phyloP scores from a whole-genome alignment of 2,797 vertebrate genomes.

The Hoplostethus atlanticus region DNA sequence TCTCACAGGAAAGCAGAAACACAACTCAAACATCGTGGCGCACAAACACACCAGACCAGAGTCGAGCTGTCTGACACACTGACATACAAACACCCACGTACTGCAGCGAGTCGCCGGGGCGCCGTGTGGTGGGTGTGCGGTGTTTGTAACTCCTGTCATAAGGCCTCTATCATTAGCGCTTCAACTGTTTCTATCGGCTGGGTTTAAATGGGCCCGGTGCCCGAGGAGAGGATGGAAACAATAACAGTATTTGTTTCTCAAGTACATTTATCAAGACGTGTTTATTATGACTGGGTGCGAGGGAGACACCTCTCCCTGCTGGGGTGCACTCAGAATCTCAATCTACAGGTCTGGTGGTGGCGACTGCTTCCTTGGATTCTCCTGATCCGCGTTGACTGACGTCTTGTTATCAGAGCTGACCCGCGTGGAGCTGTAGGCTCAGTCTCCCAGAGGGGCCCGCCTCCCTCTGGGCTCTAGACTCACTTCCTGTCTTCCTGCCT shows the following conservation, averaged over 20 bases:
- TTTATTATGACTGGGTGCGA: constrained; percentile 66
- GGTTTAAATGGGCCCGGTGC: constrained; percentile 54
- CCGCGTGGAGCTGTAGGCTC: constrained; percentile 54
- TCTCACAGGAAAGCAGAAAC: constrained; percentile 43
- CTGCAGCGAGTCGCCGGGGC: constrained; percentile 60
- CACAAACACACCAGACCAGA: constrained; percentile 64
- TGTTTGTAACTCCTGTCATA: constrained; percentile 73
- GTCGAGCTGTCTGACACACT: constrained; percentile 77
- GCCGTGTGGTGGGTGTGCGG: constrained; percentile 72
- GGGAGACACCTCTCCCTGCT: constrained; percentile 36
- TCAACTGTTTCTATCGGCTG: constrained; percentile 69
- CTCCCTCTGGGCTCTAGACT: constrained; percentile 57
- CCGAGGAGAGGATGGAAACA: constrained; percentile 55
- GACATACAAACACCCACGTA: constrained; percentile 78
- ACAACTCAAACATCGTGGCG: constrained; percentile 50
- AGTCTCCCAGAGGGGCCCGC: constrained; percentile 42
- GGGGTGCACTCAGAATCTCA: constrained; percentile 37
- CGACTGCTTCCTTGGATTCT: constrained; percentile 47
- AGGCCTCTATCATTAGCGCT: constrained; percentile 76
- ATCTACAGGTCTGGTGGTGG: constrained; percentile 40
- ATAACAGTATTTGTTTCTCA: constrained; percentile 71
- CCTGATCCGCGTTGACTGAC: constrained; percentile 60
- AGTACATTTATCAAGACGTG: constrained; percentile 71
- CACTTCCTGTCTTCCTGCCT: constrained; percentile 57
- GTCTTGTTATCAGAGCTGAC: constrained; percentile 70